Base-by-base conservation (phyloP, 2,113 vertebrate genomes). In the Callospermophilus lateralis region DNA sequence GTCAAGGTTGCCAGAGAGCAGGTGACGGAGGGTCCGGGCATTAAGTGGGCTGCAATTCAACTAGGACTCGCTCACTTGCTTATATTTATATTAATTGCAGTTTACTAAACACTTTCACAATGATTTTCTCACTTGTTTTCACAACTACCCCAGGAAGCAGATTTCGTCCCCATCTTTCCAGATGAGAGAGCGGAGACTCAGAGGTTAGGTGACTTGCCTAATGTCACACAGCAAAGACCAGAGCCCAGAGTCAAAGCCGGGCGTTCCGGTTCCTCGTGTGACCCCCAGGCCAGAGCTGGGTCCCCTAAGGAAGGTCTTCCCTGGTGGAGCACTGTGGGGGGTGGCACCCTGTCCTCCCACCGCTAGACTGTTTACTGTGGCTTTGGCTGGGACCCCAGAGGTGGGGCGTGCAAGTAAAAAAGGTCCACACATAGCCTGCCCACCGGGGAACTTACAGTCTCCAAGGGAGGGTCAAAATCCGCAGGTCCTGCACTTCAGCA, bases 111-210 rank as follows among this genome's bases (percentile, higher is more conserved):
- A 97, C 93, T 89, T 97, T 67, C 86, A 84, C 34, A 42, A 96
- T 76, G 74, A 93, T 93, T 92, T 95, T 97, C 96, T 98, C 96
- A 92, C 96, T 97, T 97, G 90, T 95, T 97, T 92, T 98, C 81
- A 97, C 92, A 97, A 93, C 72, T 39, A 72, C n/a, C 80, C 87
- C 63, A 63, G 92, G 87, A 97, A 97, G 70, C 92, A 95, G 95
- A 97, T 95, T 96, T 94, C 77, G 37, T 17, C 70, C 74, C 76
- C 39, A n/a, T 84, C 70, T 89, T 87, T 32, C 80, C 45, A 95
- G 92, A 97, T 28, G 81, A 95, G 86, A 89, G 86, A 67, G 34
- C 68, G 42, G 73, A 93, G 88, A 89, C 67, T 90, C 51, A 77
- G 73, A 95, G 87, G 70, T 97, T 63, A 87, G 63, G 45, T 70